phyloP scores from a whole-genome alignment of 2,797 vertebrate genomes.

The Dallia pectoralis region DNA sequence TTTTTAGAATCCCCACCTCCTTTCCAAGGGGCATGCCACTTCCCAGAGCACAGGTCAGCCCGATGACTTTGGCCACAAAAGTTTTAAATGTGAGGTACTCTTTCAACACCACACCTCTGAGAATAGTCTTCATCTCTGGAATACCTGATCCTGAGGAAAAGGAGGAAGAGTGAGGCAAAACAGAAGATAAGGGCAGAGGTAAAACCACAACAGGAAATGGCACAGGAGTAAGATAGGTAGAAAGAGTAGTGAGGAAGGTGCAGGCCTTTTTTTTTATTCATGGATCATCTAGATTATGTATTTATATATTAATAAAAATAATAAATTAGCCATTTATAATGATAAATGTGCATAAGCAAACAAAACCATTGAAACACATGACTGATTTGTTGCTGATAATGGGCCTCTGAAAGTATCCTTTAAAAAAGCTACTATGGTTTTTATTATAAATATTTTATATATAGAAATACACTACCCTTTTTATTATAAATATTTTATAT shows the following conservation, averaged over 20 bases:
- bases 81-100: conserved; percentile 98
- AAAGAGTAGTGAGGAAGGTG: conserved; percentile 3
- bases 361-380: too few species aligned
- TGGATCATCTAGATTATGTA: not conserved
- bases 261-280: conserved; percentile 4
- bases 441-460: too few species aligned
- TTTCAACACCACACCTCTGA: conserved; percentile 93
- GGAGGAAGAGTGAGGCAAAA: not conserved
- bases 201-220: conserved; percentile 34
- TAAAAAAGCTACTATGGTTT: too few species aligned
- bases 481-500: too few species aligned
- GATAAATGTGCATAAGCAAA: not conserved
- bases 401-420: too few species aligned
- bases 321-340: not conserved
- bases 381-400: too few species aligned
- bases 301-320: too few species aligned
- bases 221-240: conserved; percentile 37
- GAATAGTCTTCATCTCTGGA: conserved; percentile 98
- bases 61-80: conserved; percentile 96
- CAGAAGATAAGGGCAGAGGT: conserved; percentile 47
- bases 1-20: conserved; percentile 75
- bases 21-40: conserved; percentile 97
- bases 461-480: too few species aligned
- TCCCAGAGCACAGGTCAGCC: conserved; percentile 93
- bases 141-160: conserved; percentile 87